A percentile compares a stretch with the other conserved stretches of the same genome.
Conservation (phyloP, 2,888 invertebrate genomes). For the Macrosiphum euphorbiae region DNA sequence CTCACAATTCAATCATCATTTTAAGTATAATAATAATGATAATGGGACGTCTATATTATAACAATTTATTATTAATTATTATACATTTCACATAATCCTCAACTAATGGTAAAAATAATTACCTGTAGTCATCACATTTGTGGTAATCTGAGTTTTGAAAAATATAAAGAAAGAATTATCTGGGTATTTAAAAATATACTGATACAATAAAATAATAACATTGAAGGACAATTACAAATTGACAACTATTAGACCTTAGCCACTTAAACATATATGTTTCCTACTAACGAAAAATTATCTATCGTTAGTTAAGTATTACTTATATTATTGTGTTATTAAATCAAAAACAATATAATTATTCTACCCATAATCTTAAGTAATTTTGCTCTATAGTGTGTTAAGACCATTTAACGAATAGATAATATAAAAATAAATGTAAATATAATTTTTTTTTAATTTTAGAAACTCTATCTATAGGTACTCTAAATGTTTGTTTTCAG, state of each 20-base stretch:
- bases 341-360: background rate
- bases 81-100: background rate
- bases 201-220: background rate
- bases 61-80: background rate
- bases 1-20: background rate
- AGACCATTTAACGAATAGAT: too few species aligned
- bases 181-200: background rate
- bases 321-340: background rate
- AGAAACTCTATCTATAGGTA: background rate
- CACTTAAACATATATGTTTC: background rate
- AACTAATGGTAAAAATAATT: background rate
- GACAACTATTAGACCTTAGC: background rate
- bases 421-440: too few species aligned
- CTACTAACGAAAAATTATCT: background rate
- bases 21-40: background rate
- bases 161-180: background rate
- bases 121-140: background rate
- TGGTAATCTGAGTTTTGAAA: background rate
- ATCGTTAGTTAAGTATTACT: background rate
- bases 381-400: background rate
- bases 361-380: background rate
- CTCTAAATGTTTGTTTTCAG: background rate
- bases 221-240: background rate
- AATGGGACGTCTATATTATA: background rate
- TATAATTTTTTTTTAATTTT: too few species aligned